Conservation (phyloP, 1,140 invertebrate genomes). For the Macrosteles quadrilineatus region DNA sequence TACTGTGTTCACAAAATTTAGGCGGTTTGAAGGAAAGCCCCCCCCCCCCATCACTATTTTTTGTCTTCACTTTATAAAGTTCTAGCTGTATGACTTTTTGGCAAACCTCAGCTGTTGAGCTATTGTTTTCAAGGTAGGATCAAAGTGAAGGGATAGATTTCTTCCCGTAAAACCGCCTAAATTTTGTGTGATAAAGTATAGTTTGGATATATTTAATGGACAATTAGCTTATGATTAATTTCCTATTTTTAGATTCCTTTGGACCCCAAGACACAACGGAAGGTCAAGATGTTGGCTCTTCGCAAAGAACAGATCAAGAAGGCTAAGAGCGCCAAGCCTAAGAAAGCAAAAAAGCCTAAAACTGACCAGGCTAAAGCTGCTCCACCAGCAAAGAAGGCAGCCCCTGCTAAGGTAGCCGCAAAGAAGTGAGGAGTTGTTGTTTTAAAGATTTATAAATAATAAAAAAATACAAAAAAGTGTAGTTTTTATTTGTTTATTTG, state of each 20-base stretch:
- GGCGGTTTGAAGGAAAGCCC: too few species aligned
- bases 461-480: constrained; percentile 1
- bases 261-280: constrained; percentile 53
- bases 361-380: constrained; percentile 37
- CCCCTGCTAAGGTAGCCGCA: constrained; percentile 9
- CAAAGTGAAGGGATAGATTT: too few species aligned
- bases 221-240: neutral
- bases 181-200: too few species aligned
- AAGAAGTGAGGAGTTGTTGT: constrained; percentile 28
- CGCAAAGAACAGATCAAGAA: constrained; percentile 57
- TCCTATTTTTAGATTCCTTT: constrained; percentile 54
- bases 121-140: too few species aligned
- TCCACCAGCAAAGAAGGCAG: constrained; percentile 21
- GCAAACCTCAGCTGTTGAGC: too few species aligned
- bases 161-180: too few species aligned
- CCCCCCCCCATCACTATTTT: too few species aligned
- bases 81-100: too few species aligned
- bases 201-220: too few species aligned
- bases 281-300: constrained; percentile 54
- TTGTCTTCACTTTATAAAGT: too few species aligned
- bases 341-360: constrained; percentile 55
- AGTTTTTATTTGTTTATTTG: neutral
- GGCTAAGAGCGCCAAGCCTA: constrained; percentile 53
- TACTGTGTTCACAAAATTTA: too few species aligned
- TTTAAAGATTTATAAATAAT: constrained; percentile 26